Evolutionary conservation across 2,113 vertebrate species (phyloP), one percentile per base, ranked within the genome.

Genomic region (Neogale vison): DNA sequence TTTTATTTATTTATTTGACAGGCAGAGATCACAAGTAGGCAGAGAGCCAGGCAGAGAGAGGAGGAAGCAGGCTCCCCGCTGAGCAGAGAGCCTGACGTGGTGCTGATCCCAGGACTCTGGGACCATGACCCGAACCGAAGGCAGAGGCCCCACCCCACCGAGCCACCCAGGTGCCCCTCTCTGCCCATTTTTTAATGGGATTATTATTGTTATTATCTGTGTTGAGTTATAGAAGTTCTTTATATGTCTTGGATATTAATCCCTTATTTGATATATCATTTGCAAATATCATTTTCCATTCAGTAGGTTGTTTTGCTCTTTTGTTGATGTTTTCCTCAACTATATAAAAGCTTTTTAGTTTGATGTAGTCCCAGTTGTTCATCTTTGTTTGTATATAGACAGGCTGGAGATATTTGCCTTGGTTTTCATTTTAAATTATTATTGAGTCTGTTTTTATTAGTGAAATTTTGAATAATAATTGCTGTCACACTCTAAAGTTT

Each of bases 361-460:
- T 55, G 34, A 29, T 55, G 9, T 71, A 4, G 39, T 87, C 85
- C 21, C 47, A 39, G 0, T 39, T 71, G 23, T 55, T 55, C 52
- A 55, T 88, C 29, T 20, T 86, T 85, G 26, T 84, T 96, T 86
- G 45, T 20, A 72, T 23, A 12, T 55, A 82, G 47, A 82, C 3
- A 42, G 72, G 36, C 47, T 88, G 61, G 45, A 81, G 82, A 86
- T 89, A 88, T 72, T 95, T 79, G 39, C 36, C 80, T 88, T 65
- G 55, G 55, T 57, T 57, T 90, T 29, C 14, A 80, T 74, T 82
- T 90, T 47, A 93, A 91, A 91, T 47, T 42, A 61, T 42, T 71
- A 72, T 65, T 55, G 59, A 45, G 3, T 80, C 47, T 96, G 77
- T 85, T 89, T 96, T 92, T 93, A 76, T 76, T 94, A 83, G 42